phyloP scores from a whole-genome alignment of 2,113 vertebrate species.

The Bubo scandiacus region DNA sequence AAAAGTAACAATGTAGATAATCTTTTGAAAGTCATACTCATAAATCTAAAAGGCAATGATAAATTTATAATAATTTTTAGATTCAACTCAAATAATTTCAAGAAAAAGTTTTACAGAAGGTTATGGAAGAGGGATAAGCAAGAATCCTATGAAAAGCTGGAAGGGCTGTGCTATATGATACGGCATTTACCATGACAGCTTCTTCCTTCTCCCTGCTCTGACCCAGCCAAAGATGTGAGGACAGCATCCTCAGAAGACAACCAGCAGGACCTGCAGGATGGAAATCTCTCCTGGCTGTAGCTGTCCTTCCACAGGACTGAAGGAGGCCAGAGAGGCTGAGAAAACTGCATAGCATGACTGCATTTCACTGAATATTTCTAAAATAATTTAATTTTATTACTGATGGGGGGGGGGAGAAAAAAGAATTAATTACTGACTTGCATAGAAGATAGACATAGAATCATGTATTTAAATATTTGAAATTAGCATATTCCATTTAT shows the following conservation, averaged over 20 bases:
- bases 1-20: background rate
- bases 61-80: background rate
- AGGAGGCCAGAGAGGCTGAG: background rate
- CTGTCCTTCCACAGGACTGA: background rate
- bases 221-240: background rate
- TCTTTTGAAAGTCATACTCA: background rate
- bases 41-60: background rate
- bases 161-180: background rate
- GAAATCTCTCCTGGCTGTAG: background rate
- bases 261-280: background rate
- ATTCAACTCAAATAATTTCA: background rate
- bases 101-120: background rate
- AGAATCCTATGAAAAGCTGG: background rate
- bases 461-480: background rate
- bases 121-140: background rate
- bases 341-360: background rate
- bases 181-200: background rate
- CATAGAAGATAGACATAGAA: background rate
- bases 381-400: background rate
- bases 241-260: background rate
- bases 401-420: background rate
- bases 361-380: background rate
- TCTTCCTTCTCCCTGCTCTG: background rate
- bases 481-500: conserved; percentile 27
- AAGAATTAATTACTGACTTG: background rate